These are phyloP conservation scores for Tachuris rubrigastra DNA, from an alignment of 2,113 vertebrate species.

Conservation along the genomic window DNA sequence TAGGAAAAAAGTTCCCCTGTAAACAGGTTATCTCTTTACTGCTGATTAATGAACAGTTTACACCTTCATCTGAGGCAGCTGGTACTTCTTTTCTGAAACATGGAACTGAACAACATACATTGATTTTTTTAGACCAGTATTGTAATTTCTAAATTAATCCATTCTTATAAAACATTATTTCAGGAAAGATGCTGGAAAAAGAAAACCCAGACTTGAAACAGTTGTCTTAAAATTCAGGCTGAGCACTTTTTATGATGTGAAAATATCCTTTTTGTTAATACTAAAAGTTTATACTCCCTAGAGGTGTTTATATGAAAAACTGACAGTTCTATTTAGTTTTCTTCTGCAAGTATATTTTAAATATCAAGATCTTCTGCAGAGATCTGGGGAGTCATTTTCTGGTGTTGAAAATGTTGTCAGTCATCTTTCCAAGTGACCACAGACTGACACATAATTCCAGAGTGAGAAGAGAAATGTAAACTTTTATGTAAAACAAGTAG, in stretches of 20 bases:
- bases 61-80: not conserved
- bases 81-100: not conserved
- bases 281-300: not conserved
- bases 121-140: not conserved
- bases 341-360: conserved; percentile 1
- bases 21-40: not conserved
- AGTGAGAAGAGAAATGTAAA: not conserved
- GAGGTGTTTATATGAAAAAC: conserved; percentile 19
- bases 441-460: not conserved
- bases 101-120: not conserved
- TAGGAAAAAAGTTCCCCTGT: not conserved
- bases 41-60: not conserved
- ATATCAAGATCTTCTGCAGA: not conserved
- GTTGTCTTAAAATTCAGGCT: conserved; percentile 24
- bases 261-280: conserved; percentile 45
- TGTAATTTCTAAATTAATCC: not conserved
- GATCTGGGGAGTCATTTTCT: not conserved
- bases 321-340: not conserved
- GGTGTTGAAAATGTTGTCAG: not conserved
- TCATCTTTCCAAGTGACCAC: not conserved
- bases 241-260: conserved; percentile 64
- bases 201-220: not conserved
- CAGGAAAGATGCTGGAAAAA: not conserved
- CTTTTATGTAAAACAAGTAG: not conserved
- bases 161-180: not conserved